A percentile compares a stretch with the other conserved stretches of the same genome.
Conservation (phyloP, 2,888 invertebrate species). For the Galeruca laticollis region DNA sequence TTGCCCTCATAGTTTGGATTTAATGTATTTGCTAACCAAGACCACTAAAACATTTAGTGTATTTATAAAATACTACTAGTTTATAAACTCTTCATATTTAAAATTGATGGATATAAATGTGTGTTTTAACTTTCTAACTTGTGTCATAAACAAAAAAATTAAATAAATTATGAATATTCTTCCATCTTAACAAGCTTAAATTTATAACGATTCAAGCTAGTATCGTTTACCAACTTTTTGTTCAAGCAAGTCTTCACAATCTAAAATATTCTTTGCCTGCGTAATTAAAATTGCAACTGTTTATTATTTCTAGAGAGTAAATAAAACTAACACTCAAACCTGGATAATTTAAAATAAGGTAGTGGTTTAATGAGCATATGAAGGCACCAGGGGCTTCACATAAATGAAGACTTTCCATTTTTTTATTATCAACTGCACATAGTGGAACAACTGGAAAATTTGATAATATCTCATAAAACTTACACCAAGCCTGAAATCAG, state of each 20-base stretch:
- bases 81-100: background rate
- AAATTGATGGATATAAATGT: too few relatives aligned
- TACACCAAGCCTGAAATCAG: slow-evolving; percentile 83
- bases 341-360: slow-evolving; percentile 71
- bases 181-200: too few relatives aligned
- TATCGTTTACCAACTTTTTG: too few relatives aligned
- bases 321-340: slow-evolving; percentile 57
- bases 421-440: slow-evolving; percentile 63
- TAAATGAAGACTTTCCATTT: slow-evolving; percentile 83
- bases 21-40: slow-evolving; percentile 88
- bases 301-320: background rate
- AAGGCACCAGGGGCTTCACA: slow-evolving; percentile 99
- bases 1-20: slow-evolving; percentile 96
- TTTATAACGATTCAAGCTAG: too few relatives aligned
- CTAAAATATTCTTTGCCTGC: too few relatives aligned
- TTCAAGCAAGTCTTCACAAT: too few relatives aligned
- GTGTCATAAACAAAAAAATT: too few relatives aligned
- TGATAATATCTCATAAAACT: slow-evolving; percentile 86
- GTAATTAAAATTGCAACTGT: too few relatives aligned
- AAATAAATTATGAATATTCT: too few relatives aligned
- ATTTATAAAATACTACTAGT: background rate
- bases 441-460: slow-evolving; percentile 72
- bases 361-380: slow-evolving; percentile 90
- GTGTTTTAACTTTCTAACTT: too few relatives aligned
- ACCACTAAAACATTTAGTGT: slow-evolving; percentile 72